Evolutionary conservation across 2,113 vertebrate species (phyloP), one percentile per base, ranked within the genome.

Genomic region (Nothoprocta perdicaria): DNA sequence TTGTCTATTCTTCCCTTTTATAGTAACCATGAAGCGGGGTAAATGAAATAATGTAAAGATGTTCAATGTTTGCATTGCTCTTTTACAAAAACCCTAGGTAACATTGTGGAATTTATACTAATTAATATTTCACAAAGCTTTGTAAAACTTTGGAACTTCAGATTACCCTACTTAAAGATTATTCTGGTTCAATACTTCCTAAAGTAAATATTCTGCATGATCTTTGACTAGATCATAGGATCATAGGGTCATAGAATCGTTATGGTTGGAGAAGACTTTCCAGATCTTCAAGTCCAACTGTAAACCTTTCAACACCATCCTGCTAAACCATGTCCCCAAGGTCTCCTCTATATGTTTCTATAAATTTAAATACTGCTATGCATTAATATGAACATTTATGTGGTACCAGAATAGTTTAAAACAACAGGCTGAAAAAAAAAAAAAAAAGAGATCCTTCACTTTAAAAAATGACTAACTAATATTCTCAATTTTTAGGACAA

Each of bases 401-500:
- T 1, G 10, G 13, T 24, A 66, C 7, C 16, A 55, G 16, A 17
- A 67, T 35, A 46, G 14, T 65, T 66, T 60, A 60, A 88, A 81
- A 55, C 40, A 58, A 4, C 27, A 85, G 19, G 13, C 19, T 24
- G 18, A 76, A 71, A 15, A 63, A 22, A 80, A 71, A 15, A 63
- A 76, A 71, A 57, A 41, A 4, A 58, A 35, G 22, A 27, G 5
- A 12, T 55, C 2, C 26, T 63, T 65, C 21, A 40, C 10, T 77
- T 43, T 9, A 57, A n/a, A 69, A 69, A 52, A 6, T 31, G 24
- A 80, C 24, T 50, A 77, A 86, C 10, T 14, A 24, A 43, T 24
- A 8, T 77, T 90, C 60, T 86, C 68, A 83, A 16, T 83, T 88
- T 86, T 63, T 90, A 83, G n/a, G 60, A 24, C n/a, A 83, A 22